These are phyloP conservation scores for Drosophila busckii DNA, from an alignment of 1,140 invertebrate species.

Conservation along the genomic window DNA sequence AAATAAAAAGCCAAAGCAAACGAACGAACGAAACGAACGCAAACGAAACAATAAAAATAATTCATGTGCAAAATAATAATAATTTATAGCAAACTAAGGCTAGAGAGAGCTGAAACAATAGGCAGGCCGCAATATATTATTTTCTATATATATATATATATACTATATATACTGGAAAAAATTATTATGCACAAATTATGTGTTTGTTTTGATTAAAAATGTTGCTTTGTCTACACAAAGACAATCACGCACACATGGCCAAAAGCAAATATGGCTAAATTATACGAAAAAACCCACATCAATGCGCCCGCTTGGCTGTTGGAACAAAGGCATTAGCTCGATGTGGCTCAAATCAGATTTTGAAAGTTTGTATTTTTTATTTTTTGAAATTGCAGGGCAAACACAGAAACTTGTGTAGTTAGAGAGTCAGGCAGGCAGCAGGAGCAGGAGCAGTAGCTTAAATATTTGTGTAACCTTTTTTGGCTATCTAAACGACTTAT, in stretches of 20 bases:
- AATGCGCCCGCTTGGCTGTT: too few relatives aligned
- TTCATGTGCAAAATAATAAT: slow-evolving; percentile 40
- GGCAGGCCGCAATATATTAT: not conserved
- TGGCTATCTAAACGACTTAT: slow-evolving; percentile 72
- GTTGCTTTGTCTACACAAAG: slow-evolving; percentile 28
- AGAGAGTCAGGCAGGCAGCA: not conserved
- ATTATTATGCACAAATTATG: slow-evolving; percentile 61
- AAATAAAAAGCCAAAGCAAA: too few relatives aligned
- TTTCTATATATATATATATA: slow-evolving; percentile 1
- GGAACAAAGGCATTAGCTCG: too few relatives aligned
- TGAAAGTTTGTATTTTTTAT: too few relatives aligned
- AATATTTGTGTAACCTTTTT: slow-evolving; percentile 72
- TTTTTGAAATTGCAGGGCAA: too few relatives aligned
- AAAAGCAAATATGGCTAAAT: slow-evolving; percentile 6
- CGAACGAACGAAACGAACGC: too few relatives aligned
- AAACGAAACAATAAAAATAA: slow-evolving; percentile 52
- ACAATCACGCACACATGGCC: slow-evolving; percentile 8
- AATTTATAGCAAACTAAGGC: slow-evolving; percentile 32
- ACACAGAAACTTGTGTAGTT: not conserved
- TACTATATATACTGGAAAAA: slow-evolving; percentile 26
- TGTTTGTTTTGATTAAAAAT: slow-evolving; percentile 66
- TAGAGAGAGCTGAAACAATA: slow-evolving; percentile 20
- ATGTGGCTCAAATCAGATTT: too few relatives aligned
- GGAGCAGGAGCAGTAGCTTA: slow-evolving; percentile 20
- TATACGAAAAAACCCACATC: slow-evolving; percentile 49